Conservation (phyloP, 53 echinoderm and acorn worm genomes). For the Astropecten irregularis region DNA sequence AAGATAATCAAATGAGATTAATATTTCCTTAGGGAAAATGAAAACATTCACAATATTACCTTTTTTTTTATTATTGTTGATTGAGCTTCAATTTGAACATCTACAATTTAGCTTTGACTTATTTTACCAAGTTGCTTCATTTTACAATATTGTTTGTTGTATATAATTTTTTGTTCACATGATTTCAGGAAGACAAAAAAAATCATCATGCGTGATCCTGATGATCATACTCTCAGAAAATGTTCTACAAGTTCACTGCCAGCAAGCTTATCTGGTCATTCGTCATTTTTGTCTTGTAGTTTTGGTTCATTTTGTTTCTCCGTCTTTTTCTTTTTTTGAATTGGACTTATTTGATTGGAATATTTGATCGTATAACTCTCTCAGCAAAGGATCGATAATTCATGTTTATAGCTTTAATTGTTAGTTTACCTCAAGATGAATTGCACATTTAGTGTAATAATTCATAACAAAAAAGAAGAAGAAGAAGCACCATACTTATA, state of each 20-base stretch:
- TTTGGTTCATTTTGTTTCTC: not conserved
- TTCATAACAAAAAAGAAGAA: no score
- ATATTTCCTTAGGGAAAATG: no score
- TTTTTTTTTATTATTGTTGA: no score
- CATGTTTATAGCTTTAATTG: slow-evolving; percentile 28
- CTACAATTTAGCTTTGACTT: no score
- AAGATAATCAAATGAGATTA: not conserved
- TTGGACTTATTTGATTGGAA: slow-evolving; percentile 1
- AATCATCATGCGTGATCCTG: no score
- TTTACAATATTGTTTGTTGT: no score
- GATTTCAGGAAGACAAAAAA: no score
- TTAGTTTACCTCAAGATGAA: slow-evolving; percentile 37
- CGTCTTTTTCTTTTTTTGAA: not conserved
- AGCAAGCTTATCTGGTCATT: not conserved
- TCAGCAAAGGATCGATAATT: not conserved
- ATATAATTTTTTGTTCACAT: no score
- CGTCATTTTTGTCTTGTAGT: not conserved
- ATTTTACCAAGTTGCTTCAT: no score
- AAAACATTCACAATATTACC: no score
- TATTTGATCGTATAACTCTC: not conserved
- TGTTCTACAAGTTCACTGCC: slow-evolving; percentile 52
- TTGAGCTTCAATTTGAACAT: no score
- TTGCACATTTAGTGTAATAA: slow-evolving; percentile 25
- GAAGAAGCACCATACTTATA: slow-evolving; percentile 40
- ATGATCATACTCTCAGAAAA: no score